Conservation (phyloP, 2,797 vertebrate species). For the Hephaestus fuliginosus region DNA sequence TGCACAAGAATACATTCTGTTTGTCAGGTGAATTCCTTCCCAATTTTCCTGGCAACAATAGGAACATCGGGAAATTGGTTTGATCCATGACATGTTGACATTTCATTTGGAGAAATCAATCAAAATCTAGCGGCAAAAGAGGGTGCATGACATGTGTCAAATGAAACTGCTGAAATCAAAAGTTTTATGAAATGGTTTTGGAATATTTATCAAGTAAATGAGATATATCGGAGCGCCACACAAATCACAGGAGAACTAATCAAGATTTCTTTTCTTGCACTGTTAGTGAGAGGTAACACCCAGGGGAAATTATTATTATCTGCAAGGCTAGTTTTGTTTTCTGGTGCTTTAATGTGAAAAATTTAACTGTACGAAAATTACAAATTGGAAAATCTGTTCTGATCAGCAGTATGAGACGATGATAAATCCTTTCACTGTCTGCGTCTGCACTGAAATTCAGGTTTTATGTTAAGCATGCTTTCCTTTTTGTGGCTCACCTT, state of each 20-base stretch:
- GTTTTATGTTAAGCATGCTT: constrained; percentile 45
- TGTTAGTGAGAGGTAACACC: constrained; percentile 49
- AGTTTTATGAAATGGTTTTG: constrained; percentile 55
- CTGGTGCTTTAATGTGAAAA: constrained; percentile 52
- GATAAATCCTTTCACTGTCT: constrained; percentile 3
- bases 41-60: constrained; percentile 70
- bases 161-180: constrained; percentile 60
- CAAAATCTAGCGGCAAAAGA: constrained; percentile 58
- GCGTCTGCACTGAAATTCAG: constrained; percentile 1
- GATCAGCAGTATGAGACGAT: constrained; percentile 19
- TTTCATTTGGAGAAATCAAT: constrained; percentile 83
- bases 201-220: constrained; percentile 74
- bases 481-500: constrained; percentile 74
- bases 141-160: constrained; percentile 55
- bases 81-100: constrained; percentile 80
- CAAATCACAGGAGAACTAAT: constrained; percentile 66
- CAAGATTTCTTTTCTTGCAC: constrained; percentile 46
- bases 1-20: constrained; percentile 56
- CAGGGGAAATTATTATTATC: constrained; percentile 70
- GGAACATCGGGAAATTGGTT: constrained; percentile 68
- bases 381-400: constrained; percentile 44
- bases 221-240: constrained; percentile 59
- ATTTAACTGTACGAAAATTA: constrained; percentile 37
- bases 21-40: constrained; percentile 72
- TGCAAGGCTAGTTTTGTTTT: constrained; percentile 65